Percentiles rank a stretch among this genome's conserved stretches.
phyloP scores from a whole-genome alignment of 2,888 invertebrate genomes.

The Agrotis clavis region DNA sequence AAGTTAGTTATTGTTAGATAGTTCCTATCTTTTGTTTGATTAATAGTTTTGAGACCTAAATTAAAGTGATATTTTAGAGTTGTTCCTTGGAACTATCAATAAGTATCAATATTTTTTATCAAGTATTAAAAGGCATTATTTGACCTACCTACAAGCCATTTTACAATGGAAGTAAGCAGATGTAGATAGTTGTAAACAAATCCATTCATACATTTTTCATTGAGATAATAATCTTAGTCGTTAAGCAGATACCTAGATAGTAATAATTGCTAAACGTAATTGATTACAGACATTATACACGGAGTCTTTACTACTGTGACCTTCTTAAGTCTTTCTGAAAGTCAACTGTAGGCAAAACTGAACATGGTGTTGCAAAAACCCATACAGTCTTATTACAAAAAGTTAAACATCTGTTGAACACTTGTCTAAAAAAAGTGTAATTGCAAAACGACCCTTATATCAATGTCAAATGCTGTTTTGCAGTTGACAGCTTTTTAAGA shows the following conservation, averaged over 20 bases:
- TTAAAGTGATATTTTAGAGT: too few species aligned
- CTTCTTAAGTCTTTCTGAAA: constrained; percentile 52
- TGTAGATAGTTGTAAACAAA: constrained; percentile 15
- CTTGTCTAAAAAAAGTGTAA: too few species aligned
- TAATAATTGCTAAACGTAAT: constrained; percentile 49
- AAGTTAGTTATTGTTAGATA: too few species aligned
- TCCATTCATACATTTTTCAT: constrained; percentile 34
- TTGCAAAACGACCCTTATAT: too few species aligned
- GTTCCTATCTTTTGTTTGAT: too few species aligned
- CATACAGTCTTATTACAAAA: background rate
- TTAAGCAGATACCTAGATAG: constrained; percentile 34
- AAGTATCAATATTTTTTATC: background rate
- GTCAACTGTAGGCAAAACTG: background rate
- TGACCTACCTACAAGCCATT: constrained; percentile 41
- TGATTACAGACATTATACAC: constrained; percentile 50
- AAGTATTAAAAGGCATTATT: constrained; percentile 17
- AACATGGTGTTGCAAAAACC: background rate
- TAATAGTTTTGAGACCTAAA: too few species aligned
- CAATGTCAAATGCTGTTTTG: too few species aligned
- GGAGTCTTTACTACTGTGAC: constrained; percentile 38
- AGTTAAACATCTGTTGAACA: too few species aligned
- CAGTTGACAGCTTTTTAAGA: too few species aligned
- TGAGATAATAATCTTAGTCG: constrained; percentile 15
- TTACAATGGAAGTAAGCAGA: constrained; percentile 33
- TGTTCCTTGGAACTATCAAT: too few species aligned